Base-by-base conservation (phyloP, 2,113 vertebrate species). In the Semnornis frantzii region DNA sequence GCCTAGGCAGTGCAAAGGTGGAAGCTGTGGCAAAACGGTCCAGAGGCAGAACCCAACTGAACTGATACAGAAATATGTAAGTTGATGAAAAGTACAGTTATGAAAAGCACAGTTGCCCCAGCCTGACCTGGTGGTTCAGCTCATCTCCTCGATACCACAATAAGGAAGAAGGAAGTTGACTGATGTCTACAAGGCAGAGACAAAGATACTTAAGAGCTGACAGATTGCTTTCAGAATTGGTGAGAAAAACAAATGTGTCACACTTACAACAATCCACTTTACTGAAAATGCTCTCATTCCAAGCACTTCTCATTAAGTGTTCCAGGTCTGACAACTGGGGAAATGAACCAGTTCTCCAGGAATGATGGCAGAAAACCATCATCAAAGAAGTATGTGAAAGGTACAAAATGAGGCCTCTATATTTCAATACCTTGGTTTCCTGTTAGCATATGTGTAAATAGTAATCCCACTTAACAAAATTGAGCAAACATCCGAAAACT, bases 1-100 rank as follows among this genome's bases (percentile, higher is more conserved):
- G 37, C 37, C 37, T 39, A 39, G 37, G 37, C 37, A 39, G 10
- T 25, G 62, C 0, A 3, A 28, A 65, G 70, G 15, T 39, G 10
- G 14, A 31, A 78, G 27, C 10, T 87, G 3, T 58, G 33, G 21
- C 54, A 52, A n/a, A 69, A 24, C 2, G 6, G 13, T 31, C 9
- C 58, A 68, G 20, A 39, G 64, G 28, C 7, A 52, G 3, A 39
- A 17, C 46, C 12, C 13, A 5, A 13, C 54, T n/a, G 9, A 77
- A 48, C 3, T 37, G n/a, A n/a, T n/a, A n/a, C n/a, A n/a, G 10
- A 70, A 75, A 50, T 58, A 24, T 24, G 6, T 66, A 0, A 0
- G 5, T 42, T 57, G 60, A 34, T 30, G 15, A 79, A 92, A 44
- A 2, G 4, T 50, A 55, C 4, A 69, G 37, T 39, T 39, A 34